A percentile compares a stretch with the other conserved stretches of the same genome.
Evolutionary conservation across 2,888 invertebrate species (phyloP).

Genomic region (Lasioglossum zephyrum): DNA sequence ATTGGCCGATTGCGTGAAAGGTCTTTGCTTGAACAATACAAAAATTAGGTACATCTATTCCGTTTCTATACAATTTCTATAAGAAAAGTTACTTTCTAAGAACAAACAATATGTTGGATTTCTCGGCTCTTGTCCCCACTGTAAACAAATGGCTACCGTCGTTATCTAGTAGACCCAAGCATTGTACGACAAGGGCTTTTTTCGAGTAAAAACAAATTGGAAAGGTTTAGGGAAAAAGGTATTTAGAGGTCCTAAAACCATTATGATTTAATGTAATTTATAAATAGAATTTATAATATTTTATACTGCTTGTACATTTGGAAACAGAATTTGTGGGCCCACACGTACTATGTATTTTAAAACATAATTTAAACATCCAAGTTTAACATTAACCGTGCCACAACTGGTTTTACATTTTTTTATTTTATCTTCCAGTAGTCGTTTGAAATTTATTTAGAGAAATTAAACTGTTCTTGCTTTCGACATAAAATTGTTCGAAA

Average conservation of each 20-base stretch:
- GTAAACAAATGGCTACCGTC: background rate
- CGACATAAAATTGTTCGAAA: background rate
- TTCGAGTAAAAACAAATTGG: background rate
- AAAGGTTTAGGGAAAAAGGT: background rate
- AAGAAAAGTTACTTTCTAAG: background rate
- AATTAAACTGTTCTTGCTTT: background rate
- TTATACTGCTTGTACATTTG: background rate
- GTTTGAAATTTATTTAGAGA: background rate
- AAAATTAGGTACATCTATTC: background rate
- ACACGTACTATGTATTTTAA: background rate
- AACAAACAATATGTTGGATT: background rate
- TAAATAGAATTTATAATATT: background rate
- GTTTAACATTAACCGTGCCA: background rate
- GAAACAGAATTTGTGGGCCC: background rate
- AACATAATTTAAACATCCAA: background rate
- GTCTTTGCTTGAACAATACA: background rate
- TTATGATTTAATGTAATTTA: background rate
- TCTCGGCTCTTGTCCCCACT: background rate
- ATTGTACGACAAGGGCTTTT: background rate
- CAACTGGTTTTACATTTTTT: background rate
- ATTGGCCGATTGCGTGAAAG: background rate
- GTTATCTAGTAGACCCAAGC: background rate
- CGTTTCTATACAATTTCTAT: background rate
- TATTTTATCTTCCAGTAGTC: background rate
- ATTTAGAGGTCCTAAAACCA: background rate